Evolutionary conservation across 2,797 vertebrate species (phyloP).

Genomic region (Schizothorax lantsangensis): DNA sequence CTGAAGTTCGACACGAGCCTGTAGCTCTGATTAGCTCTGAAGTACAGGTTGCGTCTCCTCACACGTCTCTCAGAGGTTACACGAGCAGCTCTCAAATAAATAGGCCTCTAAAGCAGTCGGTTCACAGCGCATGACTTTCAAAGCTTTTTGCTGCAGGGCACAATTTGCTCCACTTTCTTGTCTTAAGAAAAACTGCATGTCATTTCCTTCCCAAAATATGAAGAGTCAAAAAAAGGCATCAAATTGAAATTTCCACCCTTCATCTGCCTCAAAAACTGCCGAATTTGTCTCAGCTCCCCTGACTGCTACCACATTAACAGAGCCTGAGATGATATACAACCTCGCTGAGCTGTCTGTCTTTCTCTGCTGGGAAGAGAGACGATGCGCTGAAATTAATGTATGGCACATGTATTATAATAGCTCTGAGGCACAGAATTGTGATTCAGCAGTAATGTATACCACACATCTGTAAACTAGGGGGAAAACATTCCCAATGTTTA

Average conservation of each 20-base stretch:
- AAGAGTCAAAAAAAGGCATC: slow-evolving; percentile 50
- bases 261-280: slow-evolving; percentile 59
- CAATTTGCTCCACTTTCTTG: slow-evolving; percentile 75
- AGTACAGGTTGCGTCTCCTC: slow-evolving; percentile 26
- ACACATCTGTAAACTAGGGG: neutral
- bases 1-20: slow-evolving; percentile 22
- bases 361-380: neutral
- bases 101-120: slow-evolving; percentile 66
- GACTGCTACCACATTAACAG: slow-evolving; percentile 3
- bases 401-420: slow-evolving; percentile 16
- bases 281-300: slow-evolving; percentile 44
- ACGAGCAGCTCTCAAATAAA: slow-evolving; percentile 71
- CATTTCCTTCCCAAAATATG: slow-evolving; percentile 68
- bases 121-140: slow-evolving; percentile 67
- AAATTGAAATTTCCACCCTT: slow-evolving; percentile 63
- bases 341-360: slow-evolving; percentile 10
- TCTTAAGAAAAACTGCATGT: slow-evolving; percentile 69
- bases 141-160: slow-evolving; percentile 74
- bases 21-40: slow-evolving; percentile 11
- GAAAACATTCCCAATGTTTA: slow-evolving; percentile 12
- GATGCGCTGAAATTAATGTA: neutral
- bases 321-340: slow-evolving; percentile 18
- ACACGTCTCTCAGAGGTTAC: slow-evolving; percentile 60
- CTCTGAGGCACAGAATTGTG: slow-evolving; percentile 3
- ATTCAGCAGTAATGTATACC: slow-evolving; percentile 25